Base-by-base conservation (phyloP, 2,888 invertebrate species). In the Acronicta psi region DNA sequence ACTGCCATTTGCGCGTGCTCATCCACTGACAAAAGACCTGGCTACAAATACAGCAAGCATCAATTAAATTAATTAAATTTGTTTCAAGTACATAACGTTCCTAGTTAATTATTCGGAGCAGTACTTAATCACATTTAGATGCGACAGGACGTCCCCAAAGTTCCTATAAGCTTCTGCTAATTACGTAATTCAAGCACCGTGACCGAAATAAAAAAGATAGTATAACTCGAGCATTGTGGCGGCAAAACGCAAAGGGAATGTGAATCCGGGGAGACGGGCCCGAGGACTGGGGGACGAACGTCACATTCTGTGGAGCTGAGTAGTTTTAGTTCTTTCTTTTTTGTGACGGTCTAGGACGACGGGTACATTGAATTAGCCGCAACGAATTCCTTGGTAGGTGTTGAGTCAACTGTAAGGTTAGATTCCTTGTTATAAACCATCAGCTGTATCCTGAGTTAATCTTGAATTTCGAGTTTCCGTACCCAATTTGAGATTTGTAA, bases 111-210 rank as follows among this genome's bases (percentile, higher is more conserved):
- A 84, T 83, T 85, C 82, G 59, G 64, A 65, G 57, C 58, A 61
- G 78, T 79, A 83, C 82, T 83, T 85, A 86, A 88, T 87, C 83
- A 82, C 76, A 80, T 84, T 87, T 79, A 78, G 79, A 80, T 83
- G 80, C 80, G 81, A 85, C 85, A 83, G 82, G 82, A 84, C 83
- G 80, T 81, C 81, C 82, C 82, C 73, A 75, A 84, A 86, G 82
- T 86, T 82, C 83, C 86, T 89, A 91, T 90, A 87, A 87, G 84
- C 86, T 86, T 83, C 88, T 82, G 84, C 90, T 92, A 92, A 93
- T 93, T 92, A 92, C 85, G 88, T 90, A 89, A 92, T 92, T 87
- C 89, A 89, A 89, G 86, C 79, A 88, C 90, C 91, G 89, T 92
- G 89, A 91, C 90, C 80, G 75, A 87, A 90, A 89, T 90, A 88